Evolutionary conservation across 2,888 invertebrate genomes (phyloP).

Genomic region (Cecidostiba fungosa): DNA sequence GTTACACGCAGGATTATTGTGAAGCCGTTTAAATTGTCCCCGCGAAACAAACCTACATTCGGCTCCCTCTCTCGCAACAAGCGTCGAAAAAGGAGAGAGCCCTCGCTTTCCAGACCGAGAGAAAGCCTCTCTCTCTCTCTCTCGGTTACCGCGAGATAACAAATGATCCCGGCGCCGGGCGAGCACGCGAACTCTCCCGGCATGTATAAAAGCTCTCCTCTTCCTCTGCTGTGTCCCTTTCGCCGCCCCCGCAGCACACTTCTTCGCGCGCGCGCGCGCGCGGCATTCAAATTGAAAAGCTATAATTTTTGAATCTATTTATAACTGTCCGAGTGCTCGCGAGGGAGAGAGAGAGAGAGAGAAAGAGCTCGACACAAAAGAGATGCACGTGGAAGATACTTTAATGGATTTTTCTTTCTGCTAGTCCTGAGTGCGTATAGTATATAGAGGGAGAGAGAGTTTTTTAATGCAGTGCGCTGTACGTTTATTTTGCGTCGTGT

Average conservation of each 20-base stretch:
- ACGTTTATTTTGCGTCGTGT: slow-evolving; percentile 34
- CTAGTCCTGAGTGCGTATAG: slow-evolving; percentile 5
- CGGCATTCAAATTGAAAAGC: slow-evolving; percentile 73
- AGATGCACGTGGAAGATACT: slow-evolving; percentile 60
- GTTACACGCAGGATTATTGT: slow-evolving; percentile 73
- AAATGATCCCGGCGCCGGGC: slow-evolving; percentile 71
- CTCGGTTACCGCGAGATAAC: slow-evolving; percentile 70
- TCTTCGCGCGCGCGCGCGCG: slow-evolving; percentile 31
- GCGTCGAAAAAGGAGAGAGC: slow-evolving; percentile 7
- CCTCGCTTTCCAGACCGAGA: slow-evolving; percentile 15
- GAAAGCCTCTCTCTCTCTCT: slow-evolving; percentile 68
- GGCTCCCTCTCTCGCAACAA: slow-evolving; percentile 56
- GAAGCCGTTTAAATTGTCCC: slow-evolving; percentile 74
- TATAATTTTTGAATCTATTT: slow-evolving; percentile 76
- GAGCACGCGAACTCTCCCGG: slow-evolving; percentile 64
- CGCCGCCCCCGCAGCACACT: slow-evolving; percentile 62
- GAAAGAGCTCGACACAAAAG: slow-evolving; percentile 48
- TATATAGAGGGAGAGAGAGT: slow-evolving; percentile 14
- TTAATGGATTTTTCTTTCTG: slow-evolving; percentile 62
- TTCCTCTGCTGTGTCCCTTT: slow-evolving; percentile 44
- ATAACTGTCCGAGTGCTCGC: slow-evolving; percentile 69
- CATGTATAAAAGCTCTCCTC: slow-evolving; percentile 65
- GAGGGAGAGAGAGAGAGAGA: slow-evolving; percentile 42
- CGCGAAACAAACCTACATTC: slow-evolving; percentile 70
- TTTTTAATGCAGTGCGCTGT: slow-evolving; percentile 46